Evolutionary conservation across 53 echinoderm and acorn worm genomes (phyloP), one percentile per base, ranked within the genome.

Genomic region (Mesocentrotus franciscanus): DNA sequence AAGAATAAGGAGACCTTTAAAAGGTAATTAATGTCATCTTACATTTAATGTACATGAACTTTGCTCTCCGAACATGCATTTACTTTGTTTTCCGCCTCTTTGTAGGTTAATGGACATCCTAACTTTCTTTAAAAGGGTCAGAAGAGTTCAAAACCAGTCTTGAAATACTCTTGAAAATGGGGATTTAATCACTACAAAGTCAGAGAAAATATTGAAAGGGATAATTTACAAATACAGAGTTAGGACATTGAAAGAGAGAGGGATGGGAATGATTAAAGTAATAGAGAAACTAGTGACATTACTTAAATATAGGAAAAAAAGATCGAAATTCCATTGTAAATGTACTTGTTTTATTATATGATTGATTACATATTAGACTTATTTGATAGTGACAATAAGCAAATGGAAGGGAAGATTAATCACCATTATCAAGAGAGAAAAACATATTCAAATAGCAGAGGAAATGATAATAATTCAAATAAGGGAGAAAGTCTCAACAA

Each of bases 11-110:
- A 85, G 56, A 85, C 24, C 24, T 22, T 36, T 55, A 22, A 85
- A 85, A 55, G 85, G 35, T 83, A 83, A 83, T 83, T 36, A 49
- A 36, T 39, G 84, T 83, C 84, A 83, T 32, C 84, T 83, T 39
- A 83, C 35, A 35, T 83, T 20, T 83, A 83, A 83, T 83, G 8
- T 17, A 49, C 84, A 18, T 83, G 85, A 56, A 56, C 56, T 39
- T 85, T 85, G 85, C n/a, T 56, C 10, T 85, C 85, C 2, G 35
- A 35, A 35, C 7, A 83, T 24, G 20, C 29, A 74, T 3, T 74
- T 74, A 74, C 74, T 74, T 74, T 74, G 27, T 17, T 68, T 68
- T 68, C 24, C 8, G 68, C 20, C 49, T 49, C 24, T 68, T 26
- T 68, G 68, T 68, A 24, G 68, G 68, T 68, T 68, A 68, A 68